These are phyloP conservation scores for Drosophila monieri DNA, from an alignment of 2,888 invertebrate genomes.

Conservation along the genomic window DNA sequence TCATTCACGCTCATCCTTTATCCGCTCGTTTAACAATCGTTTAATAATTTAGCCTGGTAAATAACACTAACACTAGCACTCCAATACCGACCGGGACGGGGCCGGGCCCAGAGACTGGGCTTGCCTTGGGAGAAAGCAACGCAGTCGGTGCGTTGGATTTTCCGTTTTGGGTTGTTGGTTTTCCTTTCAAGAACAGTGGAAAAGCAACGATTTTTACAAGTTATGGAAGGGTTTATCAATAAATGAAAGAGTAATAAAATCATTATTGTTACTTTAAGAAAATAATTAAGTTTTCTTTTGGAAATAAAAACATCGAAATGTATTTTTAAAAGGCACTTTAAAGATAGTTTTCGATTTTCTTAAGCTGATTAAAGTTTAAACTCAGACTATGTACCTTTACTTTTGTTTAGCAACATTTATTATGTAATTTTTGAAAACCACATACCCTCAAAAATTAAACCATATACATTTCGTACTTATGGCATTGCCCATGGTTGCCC, in stretches of 20 bases:
- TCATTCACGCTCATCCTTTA: constrained; percentile 80
- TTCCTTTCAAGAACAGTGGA: constrained; percentile 14
- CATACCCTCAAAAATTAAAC: neutral
- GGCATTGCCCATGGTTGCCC: constrained; percentile 56
- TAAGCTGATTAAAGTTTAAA: no score
- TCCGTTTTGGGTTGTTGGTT: constrained; percentile 14
- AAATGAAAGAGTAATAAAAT: no score
- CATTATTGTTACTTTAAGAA: no score
- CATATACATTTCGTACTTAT: neutral
- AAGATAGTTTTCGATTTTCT: no score
- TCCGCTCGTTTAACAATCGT: constrained; percentile 81
- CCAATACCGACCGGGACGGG: constrained; percentile 49
- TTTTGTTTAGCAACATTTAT: no score
- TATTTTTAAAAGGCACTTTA: no score
- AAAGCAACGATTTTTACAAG: neutral
- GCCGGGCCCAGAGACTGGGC: constrained; percentile 42
- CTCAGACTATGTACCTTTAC: no score
- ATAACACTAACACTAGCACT: constrained; percentile 77
- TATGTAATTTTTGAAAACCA: neutral
- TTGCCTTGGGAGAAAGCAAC: constrained; percentile 21
- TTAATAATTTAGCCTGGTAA: constrained; percentile 82
- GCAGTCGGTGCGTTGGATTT: constrained; percentile 17
- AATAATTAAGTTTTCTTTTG: no score
- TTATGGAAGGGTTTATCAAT: neutral
- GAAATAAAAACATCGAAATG: no score